Evolutionary conservation across 2,113 vertebrate species (phyloP), one percentile per base, ranked within the genome.

Genomic region (Ammospiza caudacuta): DNA sequence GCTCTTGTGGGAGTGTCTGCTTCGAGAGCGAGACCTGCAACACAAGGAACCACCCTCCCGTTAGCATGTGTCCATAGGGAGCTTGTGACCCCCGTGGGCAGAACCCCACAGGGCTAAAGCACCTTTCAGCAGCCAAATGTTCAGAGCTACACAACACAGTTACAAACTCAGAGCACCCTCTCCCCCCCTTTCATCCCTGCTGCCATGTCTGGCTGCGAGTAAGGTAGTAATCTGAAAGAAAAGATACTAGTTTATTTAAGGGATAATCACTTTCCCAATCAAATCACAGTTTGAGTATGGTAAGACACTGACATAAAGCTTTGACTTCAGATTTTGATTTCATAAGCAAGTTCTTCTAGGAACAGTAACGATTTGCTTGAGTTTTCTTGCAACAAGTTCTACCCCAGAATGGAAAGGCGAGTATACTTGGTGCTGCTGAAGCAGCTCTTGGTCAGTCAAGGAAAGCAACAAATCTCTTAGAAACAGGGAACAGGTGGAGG

Each of bases 1-100:
- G 97, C 99, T 99, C 97, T 99, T 99, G 28, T 98, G 99, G 51
- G 99, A 99, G 73, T 99, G 98, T 93, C 99, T 98, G 98, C 99
- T 99, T 93, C 99, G 98, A 96, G 99, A 99, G 89, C 98, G 99
- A 95, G 99, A 99, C 97, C 99, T 99, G 94, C 14, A 74, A 90
- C 27, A 83, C 79, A 83, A 86, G 9, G 52, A 84, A 80, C 1
- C 63, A 69, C 35, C 52, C 35, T 35, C 35, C 33, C 0, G 0
- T 88, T 51, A 93, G 59, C 51, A 59, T 0, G 0, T 9, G 43
- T 19, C 78, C 62, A 37, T 0, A 0, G n/a, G 66, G 44, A 62
- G 55, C 55, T 12, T 15, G 14, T 4, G 54, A 35, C 9, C 35
- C 27, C 58, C 0, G 9, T 1, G 37, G 43, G 37, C 29, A 61